Percentiles rank a stretch among this genome's conserved stretches.
These are phyloP conservation scores for Sciaenops ocellatus DNA, from an alignment of 2,797 vertebrate genomes.

Conservation along the genomic window DNA sequence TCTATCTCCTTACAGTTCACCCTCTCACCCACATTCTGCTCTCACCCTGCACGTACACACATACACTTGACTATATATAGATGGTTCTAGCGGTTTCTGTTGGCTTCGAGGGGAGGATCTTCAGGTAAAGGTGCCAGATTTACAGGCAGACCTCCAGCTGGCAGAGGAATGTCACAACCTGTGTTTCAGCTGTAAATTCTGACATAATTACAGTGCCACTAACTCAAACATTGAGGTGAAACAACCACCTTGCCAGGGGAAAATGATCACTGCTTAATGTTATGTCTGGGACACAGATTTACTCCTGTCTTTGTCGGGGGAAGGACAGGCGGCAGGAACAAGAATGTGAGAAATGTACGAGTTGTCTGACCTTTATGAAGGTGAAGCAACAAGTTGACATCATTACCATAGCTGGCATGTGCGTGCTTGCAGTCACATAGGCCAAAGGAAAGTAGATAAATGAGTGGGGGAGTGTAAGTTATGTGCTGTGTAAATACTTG, in stretches of 20 bases:
- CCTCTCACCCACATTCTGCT: not conserved
- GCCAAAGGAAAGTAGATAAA: conserved; percentile 64
- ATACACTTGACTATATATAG: conserved; percentile 33
- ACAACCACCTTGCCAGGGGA: conserved; percentile 78
- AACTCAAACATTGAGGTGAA: conserved; percentile 77
- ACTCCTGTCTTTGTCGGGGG: conserved; percentile 67
- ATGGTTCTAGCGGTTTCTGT: conserved; percentile 40
- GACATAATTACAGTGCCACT: conserved; percentile 85
- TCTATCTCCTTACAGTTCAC: not conserved
- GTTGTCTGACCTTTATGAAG: conserved; percentile 78
- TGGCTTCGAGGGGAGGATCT: conserved; percentile 48
- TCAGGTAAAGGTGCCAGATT: conserved; percentile 78
- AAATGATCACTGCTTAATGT: conserved; percentile 81
- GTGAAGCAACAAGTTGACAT: conserved; percentile 76
- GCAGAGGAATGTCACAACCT: conserved; percentile 84
- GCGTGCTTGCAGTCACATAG: conserved; percentile 62
- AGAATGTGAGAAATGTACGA: conserved; percentile 78
- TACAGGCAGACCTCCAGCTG: conserved; percentile 85
- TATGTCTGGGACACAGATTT: conserved; percentile 81
- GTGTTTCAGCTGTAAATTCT: conserved; percentile 82
- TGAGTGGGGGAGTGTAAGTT: conserved; percentile 48
- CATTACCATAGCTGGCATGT: conserved; percentile 71
- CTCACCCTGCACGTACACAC: not conserved
- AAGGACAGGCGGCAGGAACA: conserved; percentile 52
- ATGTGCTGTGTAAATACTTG: conserved; percentile 46